Conservation (phyloP, 2,113 vertebrate genomes). For the Poicephalus meyeri region DNA sequence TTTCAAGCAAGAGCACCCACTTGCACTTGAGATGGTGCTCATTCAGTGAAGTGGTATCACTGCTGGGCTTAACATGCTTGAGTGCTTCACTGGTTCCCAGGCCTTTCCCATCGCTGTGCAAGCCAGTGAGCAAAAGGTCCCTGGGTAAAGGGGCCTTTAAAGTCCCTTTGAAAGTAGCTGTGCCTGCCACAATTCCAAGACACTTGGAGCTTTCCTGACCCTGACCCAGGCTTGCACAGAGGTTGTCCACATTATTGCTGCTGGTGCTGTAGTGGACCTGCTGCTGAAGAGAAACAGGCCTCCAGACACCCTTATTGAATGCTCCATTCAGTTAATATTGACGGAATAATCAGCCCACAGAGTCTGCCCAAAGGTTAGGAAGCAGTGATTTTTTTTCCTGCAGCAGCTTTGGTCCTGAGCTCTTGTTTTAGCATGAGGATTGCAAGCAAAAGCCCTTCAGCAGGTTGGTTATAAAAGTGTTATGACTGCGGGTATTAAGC, state of each 20-base stretch:
- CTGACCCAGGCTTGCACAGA: background rate
- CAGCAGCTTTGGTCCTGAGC: background rate
- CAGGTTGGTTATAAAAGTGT: background rate
- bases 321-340: background rate
- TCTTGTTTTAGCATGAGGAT: background rate
- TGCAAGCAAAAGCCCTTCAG: background rate
- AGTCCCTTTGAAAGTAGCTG: accelerated
- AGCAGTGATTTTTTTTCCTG: constrained; percentile 19
- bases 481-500: background rate
- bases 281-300: background rate
- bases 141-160: background rate
- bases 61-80: background rate
- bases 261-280: background rate
- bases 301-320: background rate
- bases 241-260: background rate
- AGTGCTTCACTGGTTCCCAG: background rate
- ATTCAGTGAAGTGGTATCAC: background rate
- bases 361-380: constrained; percentile 45
- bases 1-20: background rate
- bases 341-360: constrained; percentile 38
- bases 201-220: background rate
- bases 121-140: background rate
- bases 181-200: background rate
- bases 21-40: background rate
- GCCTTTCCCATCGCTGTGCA: background rate